phyloP scores from a whole-genome alignment of 2,888 invertebrate species.

The Cerastis leucographa region DNA sequence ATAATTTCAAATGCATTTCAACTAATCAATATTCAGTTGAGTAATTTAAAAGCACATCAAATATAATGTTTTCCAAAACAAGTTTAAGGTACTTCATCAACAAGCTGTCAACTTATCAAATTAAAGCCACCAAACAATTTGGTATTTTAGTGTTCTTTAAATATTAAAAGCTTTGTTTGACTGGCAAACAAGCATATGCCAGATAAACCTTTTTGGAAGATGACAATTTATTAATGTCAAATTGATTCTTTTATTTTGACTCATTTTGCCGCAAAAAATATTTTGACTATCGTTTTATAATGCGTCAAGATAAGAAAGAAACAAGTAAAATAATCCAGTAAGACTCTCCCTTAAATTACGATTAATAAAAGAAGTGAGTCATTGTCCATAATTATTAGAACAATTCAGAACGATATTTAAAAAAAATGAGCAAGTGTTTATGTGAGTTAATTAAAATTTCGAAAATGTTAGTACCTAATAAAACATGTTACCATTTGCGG shows the following conservation, averaged over 20 bases:
- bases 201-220: background rate
- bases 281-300: background rate
- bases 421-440: background rate
- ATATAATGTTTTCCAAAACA: background rate
- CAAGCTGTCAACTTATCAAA: background rate
- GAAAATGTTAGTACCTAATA: background rate
- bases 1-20: conserved; percentile 14
- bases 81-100: background rate
- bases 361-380: background rate
- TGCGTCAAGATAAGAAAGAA: background rate
- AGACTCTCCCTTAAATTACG: too few species aligned
- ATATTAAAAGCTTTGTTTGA: background rate
- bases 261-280: background rate
- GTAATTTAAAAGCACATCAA: background rate
- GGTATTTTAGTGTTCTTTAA: background rate
- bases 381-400: background rate
- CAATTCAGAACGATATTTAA: background rate
- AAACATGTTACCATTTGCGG: background rate
- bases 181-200: background rate
- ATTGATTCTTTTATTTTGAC: background rate
- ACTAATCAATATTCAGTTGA: conserved; percentile 9
- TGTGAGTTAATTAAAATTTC: background rate
- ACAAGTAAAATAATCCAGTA: background rate
- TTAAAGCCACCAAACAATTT: background rate
- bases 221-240: background rate